These are phyloP conservation scores for Chelonoidis abingdonii DNA, from an alignment of 2,113 vertebrate genomes.

Conservation along the genomic window DNA sequence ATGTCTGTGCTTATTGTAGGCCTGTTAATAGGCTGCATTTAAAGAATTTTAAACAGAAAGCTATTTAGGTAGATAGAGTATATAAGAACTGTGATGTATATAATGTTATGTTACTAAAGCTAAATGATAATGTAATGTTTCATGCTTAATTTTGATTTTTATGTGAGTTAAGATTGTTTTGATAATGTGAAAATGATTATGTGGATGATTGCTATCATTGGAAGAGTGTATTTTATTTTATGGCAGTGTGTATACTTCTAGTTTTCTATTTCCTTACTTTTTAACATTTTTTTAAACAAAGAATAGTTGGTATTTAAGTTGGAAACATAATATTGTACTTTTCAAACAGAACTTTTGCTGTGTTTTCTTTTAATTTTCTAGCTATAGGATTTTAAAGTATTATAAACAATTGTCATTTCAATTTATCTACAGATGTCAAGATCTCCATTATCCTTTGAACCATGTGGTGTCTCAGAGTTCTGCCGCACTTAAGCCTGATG, in stretches of 20 bases:
- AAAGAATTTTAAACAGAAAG: not conserved
- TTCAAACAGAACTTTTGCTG: not conserved
- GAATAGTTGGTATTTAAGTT: not conserved
- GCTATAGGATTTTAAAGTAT: not conserved
- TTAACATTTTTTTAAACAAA: not conserved
- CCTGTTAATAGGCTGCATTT: not conserved
- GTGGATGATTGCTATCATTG: not conserved
- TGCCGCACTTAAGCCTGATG: not conserved
- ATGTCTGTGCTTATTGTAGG: not conserved
- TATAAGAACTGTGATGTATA: not conserved
- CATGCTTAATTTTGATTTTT: not conserved
- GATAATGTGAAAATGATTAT: not conserved
- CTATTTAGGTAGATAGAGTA: not conserved
- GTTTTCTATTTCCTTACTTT: not conserved
- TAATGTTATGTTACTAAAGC: not conserved
- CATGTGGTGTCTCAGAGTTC: not conserved
- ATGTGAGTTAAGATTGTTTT: not conserved
- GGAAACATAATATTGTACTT: not conserved
- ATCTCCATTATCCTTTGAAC: not conserved
- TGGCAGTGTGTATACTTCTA: not conserved
- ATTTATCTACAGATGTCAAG: not conserved
- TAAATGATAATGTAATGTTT: not conserved
- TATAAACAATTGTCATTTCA: not conserved
- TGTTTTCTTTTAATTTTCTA: not conserved
- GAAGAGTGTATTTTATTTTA: not conserved